phyloP scores from a whole-genome alignment of 2,888 invertebrate genomes.

The Melipona bicolor region DNA sequence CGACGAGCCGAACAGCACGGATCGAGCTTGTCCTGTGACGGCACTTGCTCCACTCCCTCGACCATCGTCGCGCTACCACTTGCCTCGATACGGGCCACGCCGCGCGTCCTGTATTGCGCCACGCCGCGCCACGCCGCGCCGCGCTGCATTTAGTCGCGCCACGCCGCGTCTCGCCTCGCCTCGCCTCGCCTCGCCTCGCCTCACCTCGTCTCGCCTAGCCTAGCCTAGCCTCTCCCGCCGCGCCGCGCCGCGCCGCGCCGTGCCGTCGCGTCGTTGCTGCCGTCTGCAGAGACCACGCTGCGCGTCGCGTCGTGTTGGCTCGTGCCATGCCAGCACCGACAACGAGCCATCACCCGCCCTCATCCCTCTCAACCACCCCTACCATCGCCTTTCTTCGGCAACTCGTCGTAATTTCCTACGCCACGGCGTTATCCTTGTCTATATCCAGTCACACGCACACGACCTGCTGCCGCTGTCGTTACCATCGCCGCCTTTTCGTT shows the following conservation, averaged over 20 bases:
- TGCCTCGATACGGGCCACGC: constrained; percentile 32
- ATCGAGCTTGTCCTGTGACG: constrained; percentile 64
- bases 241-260: not conserved
- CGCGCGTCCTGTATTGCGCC: constrained; percentile 28
- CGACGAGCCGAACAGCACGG: constrained; percentile 78
- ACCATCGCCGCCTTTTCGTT: constrained; percentile 48
- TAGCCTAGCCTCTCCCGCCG: too few relatives aligned
- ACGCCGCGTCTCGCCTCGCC: not conserved
- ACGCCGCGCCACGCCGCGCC: constrained; percentile 3
- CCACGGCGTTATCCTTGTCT: constrained; percentile 53
- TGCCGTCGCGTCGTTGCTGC: constrained; percentile 26
- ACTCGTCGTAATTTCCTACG: constrained; percentile 58
- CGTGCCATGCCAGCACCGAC: constrained; percentile 51
- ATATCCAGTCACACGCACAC: constrained; percentile 60
- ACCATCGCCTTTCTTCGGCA: constrained; percentile 41
- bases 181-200: constrained; percentile 22
- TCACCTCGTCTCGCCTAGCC: constrained; percentile 14
- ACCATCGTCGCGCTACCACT: constrained; percentile 36
- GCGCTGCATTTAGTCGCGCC: constrained; percentile 5
- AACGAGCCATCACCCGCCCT: constrained; percentile 57
- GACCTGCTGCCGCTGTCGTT: constrained; percentile 43
- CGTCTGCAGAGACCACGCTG: constrained; percentile 42
- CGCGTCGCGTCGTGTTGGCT: constrained; percentile 10
- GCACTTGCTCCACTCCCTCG: constrained; percentile 51
- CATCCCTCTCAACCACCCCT: constrained; percentile 25